Conservation (phyloP, 2,113 vertebrate genomes). For the Pipra filicauda region DNA sequence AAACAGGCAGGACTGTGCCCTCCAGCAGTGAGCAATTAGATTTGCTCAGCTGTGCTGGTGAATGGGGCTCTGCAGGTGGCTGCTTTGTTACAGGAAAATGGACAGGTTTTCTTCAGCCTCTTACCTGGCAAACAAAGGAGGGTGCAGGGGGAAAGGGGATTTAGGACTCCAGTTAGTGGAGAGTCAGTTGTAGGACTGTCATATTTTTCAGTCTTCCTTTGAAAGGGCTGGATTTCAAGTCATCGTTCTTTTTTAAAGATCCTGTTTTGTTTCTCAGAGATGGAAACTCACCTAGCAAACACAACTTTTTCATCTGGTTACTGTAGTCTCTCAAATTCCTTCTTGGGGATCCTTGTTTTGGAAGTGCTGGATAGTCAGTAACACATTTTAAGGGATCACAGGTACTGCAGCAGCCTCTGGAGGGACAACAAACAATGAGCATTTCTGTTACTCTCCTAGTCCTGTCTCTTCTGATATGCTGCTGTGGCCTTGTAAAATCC, state of each 20-base stretch:
- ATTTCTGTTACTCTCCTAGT: neutral
- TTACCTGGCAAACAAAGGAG: neutral
- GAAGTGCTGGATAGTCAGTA: neutral
- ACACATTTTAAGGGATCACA: neutral
- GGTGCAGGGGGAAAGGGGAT: neutral
- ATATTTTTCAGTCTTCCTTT: neutral
- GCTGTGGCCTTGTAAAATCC: neutral
- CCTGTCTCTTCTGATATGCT: neutral
- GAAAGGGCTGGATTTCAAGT: neutral
- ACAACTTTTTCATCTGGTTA: neutral
- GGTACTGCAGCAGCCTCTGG: neutral
- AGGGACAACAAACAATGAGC: neutral
- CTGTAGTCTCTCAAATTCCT: neutral
- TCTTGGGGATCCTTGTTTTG: neutral
- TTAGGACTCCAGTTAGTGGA: neutral
- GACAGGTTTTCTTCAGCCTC: neutral
- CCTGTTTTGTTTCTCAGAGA: neutral
- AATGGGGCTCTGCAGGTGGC: neutral
- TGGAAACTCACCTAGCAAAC: neutral
- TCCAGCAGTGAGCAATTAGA: conserved; percentile 6
- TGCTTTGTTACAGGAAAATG: neutral
- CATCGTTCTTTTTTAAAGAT: neutral
- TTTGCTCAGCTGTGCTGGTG: neutral
- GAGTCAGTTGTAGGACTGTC: neutral
- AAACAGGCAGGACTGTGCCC: neutral